Base-by-base conservation (phyloP, 2,888 invertebrate species). In the Pyrochroa serraticornis region DNA sequence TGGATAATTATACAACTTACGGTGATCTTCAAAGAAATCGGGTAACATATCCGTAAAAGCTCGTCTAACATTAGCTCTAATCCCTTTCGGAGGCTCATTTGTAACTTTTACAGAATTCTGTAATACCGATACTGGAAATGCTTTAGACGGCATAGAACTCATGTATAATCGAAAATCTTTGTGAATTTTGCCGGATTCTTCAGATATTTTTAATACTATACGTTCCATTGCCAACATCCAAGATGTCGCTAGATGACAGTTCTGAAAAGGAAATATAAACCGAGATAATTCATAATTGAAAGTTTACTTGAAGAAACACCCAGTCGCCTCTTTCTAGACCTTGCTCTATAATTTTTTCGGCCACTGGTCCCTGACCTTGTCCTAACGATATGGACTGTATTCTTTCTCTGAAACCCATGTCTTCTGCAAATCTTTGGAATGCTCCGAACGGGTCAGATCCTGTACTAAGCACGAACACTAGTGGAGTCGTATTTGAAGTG, bases 91-190 rank as follows among this genome's bases (percentile, higher is more conserved):
- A 0, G 96, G 93, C 76, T 97, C 96, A 76, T 95, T 95, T 0
- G 95, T 96, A 50, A 96, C 91, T 81, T 96, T 96, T 0, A 95
- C 92, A 1, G 95, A 91, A 77, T 95, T 95, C 77, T 96, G 95
- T 1, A 97, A 82, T 7, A 97, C 91, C 1, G 93, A 91, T 0
- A 95, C 92, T 0, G 96, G 96, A 76, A 97, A 97, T 66, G 85
- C 82, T 30, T 84, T 83, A 0, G 91, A 91, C 0, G 95, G 95
- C 90, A 95, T 95, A 1, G 95, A 94, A 61, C 95, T 95, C 44
- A 96, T 82, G 79, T 85, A 96, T 0, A 97, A 80, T 22, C 96
- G 83, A 76, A 95, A 96, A 6, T 90, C 86, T 0, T 81, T 72
- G 72, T 93, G 85, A 0, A 90, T 85, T 52, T 83, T 83, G 1